These are phyloP conservation scores for Balanococcus diminutus DNA, from an alignment of 2,888 invertebrate genomes.

Conservation along the genomic window DNA sequence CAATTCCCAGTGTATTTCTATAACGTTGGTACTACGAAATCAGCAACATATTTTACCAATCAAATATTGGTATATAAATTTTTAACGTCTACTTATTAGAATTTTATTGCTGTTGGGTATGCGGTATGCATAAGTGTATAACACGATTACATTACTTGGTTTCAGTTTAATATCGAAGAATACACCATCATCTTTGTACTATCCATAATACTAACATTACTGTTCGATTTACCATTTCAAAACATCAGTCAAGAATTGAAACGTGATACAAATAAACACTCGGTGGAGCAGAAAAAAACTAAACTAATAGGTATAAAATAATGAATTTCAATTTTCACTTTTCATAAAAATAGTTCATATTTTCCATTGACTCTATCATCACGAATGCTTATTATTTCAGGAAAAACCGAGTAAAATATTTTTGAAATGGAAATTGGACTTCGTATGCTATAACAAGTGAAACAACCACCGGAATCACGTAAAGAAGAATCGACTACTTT, in stretches of 20 bases:
- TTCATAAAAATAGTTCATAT: background rate
- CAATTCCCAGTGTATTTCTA: slow-evolving; percentile 72
- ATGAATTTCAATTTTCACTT: background rate
- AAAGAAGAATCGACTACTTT: background rate
- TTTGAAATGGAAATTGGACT: background rate
- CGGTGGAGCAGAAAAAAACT: background rate
- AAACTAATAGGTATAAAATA: background rate
- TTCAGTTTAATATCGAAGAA: slow-evolving; percentile 69
- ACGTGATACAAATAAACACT: background rate
- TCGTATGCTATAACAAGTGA: background rate
- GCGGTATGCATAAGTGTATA: too few species aligned
- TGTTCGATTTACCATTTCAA: slow-evolving; percentile 73
- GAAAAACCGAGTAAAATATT: background rate
- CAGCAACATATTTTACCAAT: slow-evolving; percentile 65
- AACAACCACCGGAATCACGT: background rate
- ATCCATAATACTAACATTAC: slow-evolving; percentile 67
- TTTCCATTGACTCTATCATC: background rate
- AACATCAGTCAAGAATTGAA: slow-evolving; percentile 63
- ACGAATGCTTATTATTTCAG: background rate
- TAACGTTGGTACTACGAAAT: slow-evolving; percentile 67
- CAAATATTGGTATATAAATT: slow-evolving; percentile 63
- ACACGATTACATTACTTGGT: background rate
- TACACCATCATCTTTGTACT: slow-evolving; percentile 66
- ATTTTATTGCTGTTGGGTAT: slow-evolving; percentile 17
- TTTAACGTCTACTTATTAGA: slow-evolving; percentile 61